Evolutionary conservation across 1,140 invertebrate genomes (phyloP).

Genomic region (Homalodisca vitripennis): DNA sequence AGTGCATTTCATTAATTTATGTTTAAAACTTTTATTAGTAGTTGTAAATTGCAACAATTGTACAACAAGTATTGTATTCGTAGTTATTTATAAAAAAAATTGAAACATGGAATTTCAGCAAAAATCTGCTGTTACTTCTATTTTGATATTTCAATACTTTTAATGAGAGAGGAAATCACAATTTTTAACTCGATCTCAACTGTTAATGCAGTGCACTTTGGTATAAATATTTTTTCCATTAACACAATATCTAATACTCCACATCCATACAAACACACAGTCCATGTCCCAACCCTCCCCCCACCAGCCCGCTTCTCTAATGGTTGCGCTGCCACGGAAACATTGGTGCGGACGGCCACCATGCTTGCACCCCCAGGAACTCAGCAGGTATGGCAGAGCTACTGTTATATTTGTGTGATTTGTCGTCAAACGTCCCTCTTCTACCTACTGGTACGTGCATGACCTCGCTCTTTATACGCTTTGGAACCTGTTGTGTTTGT

Average conservation of each 20-base stretch:
- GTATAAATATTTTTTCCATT: background rate
- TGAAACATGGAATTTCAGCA: too few species aligned
- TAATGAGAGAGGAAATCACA: too few species aligned
- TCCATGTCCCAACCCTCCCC: background rate
- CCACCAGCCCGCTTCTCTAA: conserved; percentile 28
- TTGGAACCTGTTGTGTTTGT: too few species aligned
- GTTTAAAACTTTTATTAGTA: too few species aligned
- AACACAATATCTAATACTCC: conserved; percentile 9
- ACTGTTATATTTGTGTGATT: conserved; percentile 16
- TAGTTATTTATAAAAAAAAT: too few species aligned
- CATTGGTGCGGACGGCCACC: conserved; percentile 1
- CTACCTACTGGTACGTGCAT: too few species aligned
- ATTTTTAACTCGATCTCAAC: too few species aligned
- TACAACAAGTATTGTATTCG: too few species aligned
- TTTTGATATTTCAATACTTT: too few species aligned
- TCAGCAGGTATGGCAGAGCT: conserved; percentile 25
- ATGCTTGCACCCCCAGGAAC: conserved; percentile 16
- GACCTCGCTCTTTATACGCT: too few species aligned
- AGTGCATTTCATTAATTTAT: conserved; percentile 18
- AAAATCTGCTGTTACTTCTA: too few species aligned
- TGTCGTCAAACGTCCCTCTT: background rate
- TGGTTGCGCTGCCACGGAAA: conserved; percentile 18
- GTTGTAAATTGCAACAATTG: too few species aligned
- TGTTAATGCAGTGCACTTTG: background rate
- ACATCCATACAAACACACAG: background rate